Conservation (phyloP, 2,113 vertebrate species). For the Odobenus rosmarus region DNA sequence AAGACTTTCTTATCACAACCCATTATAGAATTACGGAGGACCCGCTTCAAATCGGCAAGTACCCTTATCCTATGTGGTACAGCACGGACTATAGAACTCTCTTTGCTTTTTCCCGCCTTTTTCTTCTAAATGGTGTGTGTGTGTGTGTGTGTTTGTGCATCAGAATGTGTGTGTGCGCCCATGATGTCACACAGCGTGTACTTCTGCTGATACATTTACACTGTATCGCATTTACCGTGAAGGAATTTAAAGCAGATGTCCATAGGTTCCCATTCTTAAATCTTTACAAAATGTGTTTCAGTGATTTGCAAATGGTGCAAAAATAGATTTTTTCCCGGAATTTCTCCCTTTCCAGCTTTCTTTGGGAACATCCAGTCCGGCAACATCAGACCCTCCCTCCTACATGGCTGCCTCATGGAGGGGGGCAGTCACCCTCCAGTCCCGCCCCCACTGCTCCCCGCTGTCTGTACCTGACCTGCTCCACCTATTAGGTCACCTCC, state of each 20-base stretch:
- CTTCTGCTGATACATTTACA: neutral
- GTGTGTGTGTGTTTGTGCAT: accelerated
- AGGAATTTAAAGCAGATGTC: neutral
- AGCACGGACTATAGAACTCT: accelerated
- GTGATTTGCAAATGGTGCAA: neutral
- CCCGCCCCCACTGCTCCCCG: accelerated
- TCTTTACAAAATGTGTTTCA: neutral
- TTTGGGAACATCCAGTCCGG: neutral
- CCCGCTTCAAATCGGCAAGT: conserved; percentile 93
- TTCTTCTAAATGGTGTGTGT: no score
- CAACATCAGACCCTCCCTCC: neutral
- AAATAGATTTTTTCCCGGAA: neutral
- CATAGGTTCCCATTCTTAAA: neutral
- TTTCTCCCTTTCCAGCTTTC: neutral
- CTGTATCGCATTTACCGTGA: neutral
- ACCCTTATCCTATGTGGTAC: neutral
- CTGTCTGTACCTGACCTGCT: neutral
- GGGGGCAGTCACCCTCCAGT: accelerated
- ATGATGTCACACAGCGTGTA: neutral
- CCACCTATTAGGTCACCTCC: neutral
- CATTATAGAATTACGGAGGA: conserved; percentile 94
- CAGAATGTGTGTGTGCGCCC: neutral
- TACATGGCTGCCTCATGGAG: accelerated
- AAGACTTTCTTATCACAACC: conserved; percentile 95
- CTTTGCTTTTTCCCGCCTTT: neutral